Conservation (phyloP, 2,113 vertebrate species). For the Haemorhous mexicanus region DNA sequence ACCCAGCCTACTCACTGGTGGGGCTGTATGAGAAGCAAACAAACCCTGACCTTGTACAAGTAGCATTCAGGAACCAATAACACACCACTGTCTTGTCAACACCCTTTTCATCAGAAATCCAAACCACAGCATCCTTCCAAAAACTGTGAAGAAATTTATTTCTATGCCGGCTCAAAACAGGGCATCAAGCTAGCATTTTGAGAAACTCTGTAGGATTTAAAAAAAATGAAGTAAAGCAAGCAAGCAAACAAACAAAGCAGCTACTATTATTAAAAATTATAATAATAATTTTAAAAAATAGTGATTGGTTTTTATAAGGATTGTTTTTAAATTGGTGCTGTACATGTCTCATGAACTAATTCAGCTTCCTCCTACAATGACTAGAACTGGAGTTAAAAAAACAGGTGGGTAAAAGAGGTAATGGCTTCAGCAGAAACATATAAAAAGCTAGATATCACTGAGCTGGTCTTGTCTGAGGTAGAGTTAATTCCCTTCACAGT, state of each 20-base stretch:
- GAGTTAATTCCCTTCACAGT: background rate
- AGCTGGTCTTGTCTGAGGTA: background rate
- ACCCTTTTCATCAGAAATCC: background rate
- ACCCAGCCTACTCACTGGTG: background rate
- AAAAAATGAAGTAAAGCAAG: background rate
- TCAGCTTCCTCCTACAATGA: background rate
- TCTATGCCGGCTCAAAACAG: background rate
- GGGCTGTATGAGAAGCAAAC: background rate
- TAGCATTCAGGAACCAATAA: background rate
- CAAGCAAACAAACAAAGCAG: background rate
- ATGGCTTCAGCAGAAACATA: background rate
- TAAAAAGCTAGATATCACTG: background rate
- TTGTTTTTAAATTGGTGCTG: background rate
- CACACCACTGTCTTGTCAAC: background rate
- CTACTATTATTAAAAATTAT: background rate
- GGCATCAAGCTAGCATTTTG: background rate
- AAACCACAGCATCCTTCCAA: background rate
- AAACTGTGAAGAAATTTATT: background rate
- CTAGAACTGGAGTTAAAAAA: background rate
- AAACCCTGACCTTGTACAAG: background rate
- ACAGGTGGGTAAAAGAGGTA: background rate
- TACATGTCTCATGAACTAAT: background rate
- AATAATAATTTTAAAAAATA: accelerated
- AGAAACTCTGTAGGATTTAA: background rate
- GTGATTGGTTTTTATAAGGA: background rate